These are phyloP conservation scores for Acleris literana DNA, from an alignment of 2,888 invertebrate genomes.

Conservation along the genomic window DNA sequence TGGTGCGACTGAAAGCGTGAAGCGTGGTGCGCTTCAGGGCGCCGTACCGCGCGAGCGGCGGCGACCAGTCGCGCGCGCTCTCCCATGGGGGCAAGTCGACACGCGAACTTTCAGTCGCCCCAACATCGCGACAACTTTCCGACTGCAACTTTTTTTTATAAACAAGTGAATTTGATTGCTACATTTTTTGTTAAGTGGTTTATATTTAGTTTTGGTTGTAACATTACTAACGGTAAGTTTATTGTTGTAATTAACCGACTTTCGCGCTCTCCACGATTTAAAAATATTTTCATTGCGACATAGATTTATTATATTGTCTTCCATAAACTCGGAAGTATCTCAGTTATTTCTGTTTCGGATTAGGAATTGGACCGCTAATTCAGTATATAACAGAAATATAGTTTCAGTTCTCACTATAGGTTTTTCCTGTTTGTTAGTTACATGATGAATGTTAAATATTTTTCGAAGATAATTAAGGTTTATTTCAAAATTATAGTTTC, in stretches of 20 bases:
- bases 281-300: constrained; percentile 29
- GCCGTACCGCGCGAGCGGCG: not conserved
- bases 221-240: constrained; percentile 23
- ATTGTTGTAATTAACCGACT: constrained; percentile 19
- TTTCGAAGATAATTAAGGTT: too few species aligned
- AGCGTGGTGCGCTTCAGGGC: not conserved
- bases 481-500: too few species aligned
- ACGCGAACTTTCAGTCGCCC: constrained; percentile 19
- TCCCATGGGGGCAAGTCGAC: constrained; percentile 37
- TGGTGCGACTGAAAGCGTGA: constrained; percentile 23
- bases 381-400: not conserved
- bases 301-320: constrained; percentile 30
- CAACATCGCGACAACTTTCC: constrained; percentile 32
- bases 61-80: constrained; percentile 41
- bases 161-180: constrained; percentile 10
- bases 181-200: constrained; percentile 19
- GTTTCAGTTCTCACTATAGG: too few species aligned
- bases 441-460: too few species aligned
- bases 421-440: too few species aligned
- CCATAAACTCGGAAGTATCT: constrained; percentile 13
- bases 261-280: constrained; percentile 20
- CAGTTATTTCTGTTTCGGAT: constrained; percentile 17
- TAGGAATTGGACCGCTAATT: not conserved
- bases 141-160: constrained; percentile 17
- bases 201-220: constrained; percentile 12